Evolutionary conservation across 2,888 invertebrate species (phyloP).

Genomic region (Drosophila tripunctata): DNA sequence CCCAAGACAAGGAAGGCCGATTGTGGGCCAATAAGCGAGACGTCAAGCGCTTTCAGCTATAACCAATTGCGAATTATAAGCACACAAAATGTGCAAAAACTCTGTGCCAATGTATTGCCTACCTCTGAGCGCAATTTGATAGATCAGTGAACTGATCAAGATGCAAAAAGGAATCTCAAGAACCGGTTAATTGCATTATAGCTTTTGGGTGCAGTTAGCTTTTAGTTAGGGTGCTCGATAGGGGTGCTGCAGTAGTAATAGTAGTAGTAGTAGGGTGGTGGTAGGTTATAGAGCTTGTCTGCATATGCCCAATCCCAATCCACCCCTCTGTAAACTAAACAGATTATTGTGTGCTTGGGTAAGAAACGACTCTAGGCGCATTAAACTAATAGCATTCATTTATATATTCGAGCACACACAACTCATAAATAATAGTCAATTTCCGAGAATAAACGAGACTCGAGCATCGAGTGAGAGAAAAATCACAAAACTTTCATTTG

Average conservation of each 20-base stretch:
- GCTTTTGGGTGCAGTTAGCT: constrained; percentile 18
- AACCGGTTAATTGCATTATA: constrained; percentile 21
- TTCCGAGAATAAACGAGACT: constrained; percentile 31
- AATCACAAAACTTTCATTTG: constrained; percentile 47
- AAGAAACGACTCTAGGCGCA: constrained; percentile 4
- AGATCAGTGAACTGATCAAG: constrained; percentile 25
- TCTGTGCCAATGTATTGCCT: neutral
- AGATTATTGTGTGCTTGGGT: constrained; percentile 6
- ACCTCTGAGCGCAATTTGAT: neutral
- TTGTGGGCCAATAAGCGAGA: neutral
- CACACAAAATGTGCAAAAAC: neutral
- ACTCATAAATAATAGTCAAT: constrained; percentile 53
- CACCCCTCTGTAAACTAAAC: constrained; percentile 6
- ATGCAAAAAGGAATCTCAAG: neutral
- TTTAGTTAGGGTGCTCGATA: neutral
- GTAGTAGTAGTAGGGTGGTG: neutral
- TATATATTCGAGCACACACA: constrained; percentile 24
- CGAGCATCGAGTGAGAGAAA: neutral
- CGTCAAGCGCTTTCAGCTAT: constrained; percentile 16
- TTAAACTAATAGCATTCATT: constrained; percentile 46
- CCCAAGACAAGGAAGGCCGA: constrained; percentile 91
- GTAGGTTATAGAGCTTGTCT: neutral
- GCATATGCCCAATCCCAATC: neutral
- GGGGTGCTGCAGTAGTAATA: neutral
- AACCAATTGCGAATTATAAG: constrained; percentile 71